A percentile compares a stretch with the other conserved stretches of the same genome.
Conservation (phyloP, 2,888 invertebrate genomes). For the Pammene fasciana region DNA sequence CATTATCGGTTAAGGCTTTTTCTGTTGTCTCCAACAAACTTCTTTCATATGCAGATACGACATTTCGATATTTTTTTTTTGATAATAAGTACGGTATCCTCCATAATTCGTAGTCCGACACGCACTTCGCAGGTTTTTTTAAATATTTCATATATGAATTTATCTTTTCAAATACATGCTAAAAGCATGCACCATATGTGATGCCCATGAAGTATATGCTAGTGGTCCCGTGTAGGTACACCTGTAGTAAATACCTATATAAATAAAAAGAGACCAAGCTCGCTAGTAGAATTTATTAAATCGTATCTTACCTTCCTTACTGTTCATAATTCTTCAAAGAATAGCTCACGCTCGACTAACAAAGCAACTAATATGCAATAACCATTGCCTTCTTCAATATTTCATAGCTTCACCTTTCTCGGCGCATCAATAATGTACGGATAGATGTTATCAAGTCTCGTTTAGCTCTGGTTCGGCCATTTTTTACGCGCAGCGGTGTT, state of each 20-base stretch:
- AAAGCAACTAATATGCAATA: slow-evolving; percentile 35
- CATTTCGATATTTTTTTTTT: too few relatives aligned
- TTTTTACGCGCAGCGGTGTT: slow-evolving; percentile 39
- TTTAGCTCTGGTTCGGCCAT: slow-evolving; percentile 52
- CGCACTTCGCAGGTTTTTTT: too few relatives aligned
- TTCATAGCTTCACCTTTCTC: slow-evolving; percentile 39
- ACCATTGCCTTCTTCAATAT: slow-evolving; percentile 45
- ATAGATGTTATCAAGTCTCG: slow-evolving; percentile 60
- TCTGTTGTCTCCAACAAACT: too few relatives aligned
- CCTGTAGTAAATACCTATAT: too few relatives aligned
- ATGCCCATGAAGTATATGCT: too few relatives aligned
- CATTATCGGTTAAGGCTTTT: too few relatives aligned
- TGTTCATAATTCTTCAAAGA: slow-evolving; percentile 2
- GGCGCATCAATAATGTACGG: slow-evolving; percentile 58
- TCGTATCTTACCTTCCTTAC: not conserved
- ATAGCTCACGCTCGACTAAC: slow-evolving; percentile 9
- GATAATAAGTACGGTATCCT: too few relatives aligned
- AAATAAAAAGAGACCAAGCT: not conserved
- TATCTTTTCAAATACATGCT: not conserved
- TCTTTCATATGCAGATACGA: too few relatives aligned
- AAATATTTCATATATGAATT: too few relatives aligned
- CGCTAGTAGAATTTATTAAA: not conserved
- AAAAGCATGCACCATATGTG: too few relatives aligned
- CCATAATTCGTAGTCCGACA: too few relatives aligned
- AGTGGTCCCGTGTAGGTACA: not conserved